Percentiles rank a stretch among this genome's conserved stretches.
phyloP scores from a whole-genome alignment of 2,888 invertebrate genomes.

The Monochamus alternatus region DNA sequence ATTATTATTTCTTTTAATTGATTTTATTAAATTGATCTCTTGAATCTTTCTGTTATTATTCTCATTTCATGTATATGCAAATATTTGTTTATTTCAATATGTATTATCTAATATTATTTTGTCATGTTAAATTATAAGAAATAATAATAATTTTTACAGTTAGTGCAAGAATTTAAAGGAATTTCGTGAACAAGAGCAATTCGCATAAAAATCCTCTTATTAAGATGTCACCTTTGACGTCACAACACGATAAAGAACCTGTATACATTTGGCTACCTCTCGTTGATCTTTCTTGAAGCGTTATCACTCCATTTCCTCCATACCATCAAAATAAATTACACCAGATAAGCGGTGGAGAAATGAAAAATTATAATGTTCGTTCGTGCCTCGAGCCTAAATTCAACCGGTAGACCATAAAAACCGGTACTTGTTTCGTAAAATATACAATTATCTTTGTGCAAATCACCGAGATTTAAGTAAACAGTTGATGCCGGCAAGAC shows the following conservation, averaged over 20 bases:
- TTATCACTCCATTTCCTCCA: constrained; percentile 30
- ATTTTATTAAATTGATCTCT: no score
- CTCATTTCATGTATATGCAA: no score
- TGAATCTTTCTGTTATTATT: no score
- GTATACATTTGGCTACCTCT: constrained; percentile 12
- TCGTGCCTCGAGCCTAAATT: constrained; percentile 26
- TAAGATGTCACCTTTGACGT: constrained; percentile 13
- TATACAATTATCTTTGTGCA: constrained; percentile 43
- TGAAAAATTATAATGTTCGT: constrained; percentile 28
- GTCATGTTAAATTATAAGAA: no score
- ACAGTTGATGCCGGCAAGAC: constrained; percentile 39
- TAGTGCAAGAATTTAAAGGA: neutral
- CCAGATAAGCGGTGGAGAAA: constrained; percentile 19
- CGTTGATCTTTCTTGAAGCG: constrained; percentile 1
- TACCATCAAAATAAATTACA: constrained; percentile 32
- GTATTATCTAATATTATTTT: no score
- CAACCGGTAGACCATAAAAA: constrained; percentile 31
- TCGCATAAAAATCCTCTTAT: constrained; percentile 24
- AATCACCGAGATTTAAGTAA: constrained; percentile 40
- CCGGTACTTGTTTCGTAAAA: constrained; percentile 36
- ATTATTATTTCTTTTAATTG: no score
- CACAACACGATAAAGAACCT: constrained; percentile 19
- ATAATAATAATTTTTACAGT: no score
- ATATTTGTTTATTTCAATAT: no score
- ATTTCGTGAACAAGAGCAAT: neutral